Evolutionary conservation across 2,113 vertebrate species (phyloP), one percentile per base, ranked within the genome.

Genomic region (Oenanthe oenanthe): DNA sequence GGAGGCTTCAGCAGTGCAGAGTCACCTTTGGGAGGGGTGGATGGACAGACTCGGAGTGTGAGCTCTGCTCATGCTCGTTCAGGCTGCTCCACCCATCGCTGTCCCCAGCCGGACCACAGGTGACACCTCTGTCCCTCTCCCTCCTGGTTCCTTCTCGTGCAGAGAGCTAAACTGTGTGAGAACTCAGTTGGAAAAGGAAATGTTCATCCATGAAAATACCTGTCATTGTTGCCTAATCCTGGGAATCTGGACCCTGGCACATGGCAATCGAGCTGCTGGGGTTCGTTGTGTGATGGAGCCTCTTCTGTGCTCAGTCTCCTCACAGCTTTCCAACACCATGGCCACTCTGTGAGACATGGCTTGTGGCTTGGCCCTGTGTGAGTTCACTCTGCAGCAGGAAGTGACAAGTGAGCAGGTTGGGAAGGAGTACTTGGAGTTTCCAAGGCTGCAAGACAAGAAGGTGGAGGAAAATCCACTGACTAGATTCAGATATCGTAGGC

Each of bases 221-320:
- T 73, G 48, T 24, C 1, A 0, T 7, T 56, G 56, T 32, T 63
- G 24, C 13, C 21, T 15, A 4, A 7, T 14, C 19, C 50, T 58
- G 67, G 14, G 9, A 19, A 15, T 38, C 20, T 20, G 17, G 25
- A 3, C 36, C 42, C 25, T 24, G 17, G 17, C 31, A 6, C 1
- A 0, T 34, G 73, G 13, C 51, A 47, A 28, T 17, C 36, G 4
- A 0, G 2, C 47, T 31, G 7, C 51, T n/a, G 4, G 51, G 12
- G 20, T 8, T 13, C 1, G 7, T 2, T 8, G 9, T 31, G 3
- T 11, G 25, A 6, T 2, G 0, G 6, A 32, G 29, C 4, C 56
- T 68, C 24, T 18, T 34, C 31, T 6, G 6, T 1, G 2, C 7
- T 26, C 42, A 11, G 0, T 24, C 24, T 45, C 22, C 8, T 12